Evolutionary conservation across 1,140 invertebrate genomes (phyloP).

Genomic region (Pogonus chalceus): DNA sequence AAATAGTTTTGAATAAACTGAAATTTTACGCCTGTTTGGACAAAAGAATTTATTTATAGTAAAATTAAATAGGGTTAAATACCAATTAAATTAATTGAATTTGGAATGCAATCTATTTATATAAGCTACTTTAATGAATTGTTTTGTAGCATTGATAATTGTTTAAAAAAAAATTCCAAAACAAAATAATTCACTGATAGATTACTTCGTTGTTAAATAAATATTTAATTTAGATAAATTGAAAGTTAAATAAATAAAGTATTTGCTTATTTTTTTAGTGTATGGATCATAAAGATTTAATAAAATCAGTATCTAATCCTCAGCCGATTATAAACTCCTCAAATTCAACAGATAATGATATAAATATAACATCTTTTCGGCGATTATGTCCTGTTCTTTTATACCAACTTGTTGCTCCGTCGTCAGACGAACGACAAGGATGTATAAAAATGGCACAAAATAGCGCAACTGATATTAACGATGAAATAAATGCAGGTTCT

Average conservation of each 20-base stretch:
- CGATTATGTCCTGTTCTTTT: conserved; percentile 52
- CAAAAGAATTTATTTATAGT: no score
- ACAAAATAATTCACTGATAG: not conserved
- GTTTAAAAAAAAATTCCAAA: conserved; percentile 1
- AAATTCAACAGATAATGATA: conserved; percentile 17
- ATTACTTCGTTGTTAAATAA: not conserved
- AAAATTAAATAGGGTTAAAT: no score
- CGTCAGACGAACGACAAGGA: conserved; percentile 39
- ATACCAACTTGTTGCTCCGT: conserved; percentile 48
- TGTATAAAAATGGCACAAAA: conserved; percentile 37
- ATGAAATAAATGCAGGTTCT: not conserved
- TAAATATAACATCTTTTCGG: conserved; percentile 32
- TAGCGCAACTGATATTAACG: not conserved
- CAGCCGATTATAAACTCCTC: not conserved
- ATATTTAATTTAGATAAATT: conserved; percentile 18
- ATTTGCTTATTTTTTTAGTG: conserved; percentile 30
- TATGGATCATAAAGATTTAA: conserved; percentile 34
- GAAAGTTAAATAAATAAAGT: conserved; percentile 25
- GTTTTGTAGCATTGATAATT: conserved; percentile 22
- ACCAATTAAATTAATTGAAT: conserved; percentile 12
- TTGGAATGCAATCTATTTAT: conserved; percentile 4
- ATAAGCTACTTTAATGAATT: not conserved
- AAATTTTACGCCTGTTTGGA: no score
- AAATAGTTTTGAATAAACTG: no score
- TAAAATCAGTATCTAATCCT: conserved; percentile 28